phyloP scores from a whole-genome alignment of 1,140 invertebrate genomes.

The Holotrichia oblita region DNA sequence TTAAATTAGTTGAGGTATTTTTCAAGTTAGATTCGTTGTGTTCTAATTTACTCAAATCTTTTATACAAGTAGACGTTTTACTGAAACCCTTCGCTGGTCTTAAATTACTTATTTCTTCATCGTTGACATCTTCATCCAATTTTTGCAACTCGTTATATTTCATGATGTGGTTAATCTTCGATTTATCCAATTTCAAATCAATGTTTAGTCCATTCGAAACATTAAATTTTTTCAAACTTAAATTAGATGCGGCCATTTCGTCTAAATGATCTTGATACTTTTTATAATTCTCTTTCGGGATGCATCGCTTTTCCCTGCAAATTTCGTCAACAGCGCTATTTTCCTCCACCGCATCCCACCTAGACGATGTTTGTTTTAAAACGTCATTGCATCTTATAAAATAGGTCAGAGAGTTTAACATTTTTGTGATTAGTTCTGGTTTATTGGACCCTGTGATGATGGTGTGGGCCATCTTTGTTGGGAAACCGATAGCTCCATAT shows the following conservation, averaged over 20 bases:
- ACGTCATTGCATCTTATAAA: constrained; percentile 84
- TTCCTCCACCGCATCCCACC: constrained; percentile 50
- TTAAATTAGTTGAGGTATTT: constrained; percentile 40
- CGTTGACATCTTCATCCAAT: background rate
- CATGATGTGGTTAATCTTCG: constrained; percentile 34
- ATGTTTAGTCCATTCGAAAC: constrained; percentile 19
- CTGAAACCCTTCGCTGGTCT: constrained; percentile 30
- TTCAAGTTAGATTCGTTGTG: constrained; percentile 17
- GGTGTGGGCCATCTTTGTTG: constrained; percentile 78
- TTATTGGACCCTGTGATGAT: constrained; percentile 79
- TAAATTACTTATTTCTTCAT: background rate
- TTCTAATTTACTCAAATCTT: constrained; percentile 38
- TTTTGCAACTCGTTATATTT: constrained; percentile 20
- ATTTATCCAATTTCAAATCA: background rate
- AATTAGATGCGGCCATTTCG: constrained; percentile 46
- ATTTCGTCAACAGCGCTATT: constrained; percentile 51
- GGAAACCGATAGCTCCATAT: constrained; percentile 82
- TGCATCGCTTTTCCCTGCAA: constrained; percentile 51
- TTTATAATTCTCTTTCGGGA: constrained; percentile 55
- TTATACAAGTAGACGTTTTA: constrained; percentile 42
- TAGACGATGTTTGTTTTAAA: constrained; percentile 57
- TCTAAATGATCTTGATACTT: constrained; percentile 55
- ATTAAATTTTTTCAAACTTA: constrained; percentile 44
- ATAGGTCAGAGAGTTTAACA: constrained; percentile 79
- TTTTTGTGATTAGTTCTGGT: constrained; percentile 70